phyloP scores from a whole-genome alignment of 2,113 vertebrate species.

The Uria lomvia region DNA sequence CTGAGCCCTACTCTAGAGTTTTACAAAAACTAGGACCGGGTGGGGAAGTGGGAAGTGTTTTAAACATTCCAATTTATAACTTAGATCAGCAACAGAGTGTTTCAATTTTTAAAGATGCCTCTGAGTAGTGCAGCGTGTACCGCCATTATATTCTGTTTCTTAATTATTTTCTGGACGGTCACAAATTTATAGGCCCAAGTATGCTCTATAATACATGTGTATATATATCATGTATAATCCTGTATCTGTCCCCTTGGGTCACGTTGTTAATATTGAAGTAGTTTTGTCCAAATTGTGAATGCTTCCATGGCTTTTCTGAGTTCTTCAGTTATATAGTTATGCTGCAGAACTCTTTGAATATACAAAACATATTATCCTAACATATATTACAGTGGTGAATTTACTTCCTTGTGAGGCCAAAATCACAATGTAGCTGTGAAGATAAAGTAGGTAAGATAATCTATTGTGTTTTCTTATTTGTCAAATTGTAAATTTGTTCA shows the following conservation, averaged over 20 bases:
- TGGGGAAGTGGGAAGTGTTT: neutral
- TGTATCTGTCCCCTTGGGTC: neutral
- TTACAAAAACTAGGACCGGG: neutral
- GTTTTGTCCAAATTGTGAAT: neutral
- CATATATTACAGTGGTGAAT: neutral
- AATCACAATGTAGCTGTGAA: neutral
- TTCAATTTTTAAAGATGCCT: neutral
- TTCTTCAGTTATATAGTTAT: neutral
- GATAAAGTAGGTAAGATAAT: neutral
- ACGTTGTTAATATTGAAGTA: neutral
- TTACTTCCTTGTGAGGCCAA: neutral
- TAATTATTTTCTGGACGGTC: neutral
- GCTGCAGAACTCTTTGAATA: neutral
- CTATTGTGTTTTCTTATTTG: neutral
- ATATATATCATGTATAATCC: neutral
- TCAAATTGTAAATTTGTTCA: neutral
- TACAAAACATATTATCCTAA: neutral
- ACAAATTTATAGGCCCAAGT: neutral
- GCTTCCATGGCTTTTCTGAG: neutral
- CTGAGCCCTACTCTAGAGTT: neutral
- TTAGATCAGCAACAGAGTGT: neutral
- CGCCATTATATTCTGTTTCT: neutral
- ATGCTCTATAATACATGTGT: neutral
- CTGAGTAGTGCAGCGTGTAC: neutral
- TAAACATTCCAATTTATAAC: neutral